Conservation (phyloP, 2,113 vertebrate genomes). For the Rana temporaria region DNA sequence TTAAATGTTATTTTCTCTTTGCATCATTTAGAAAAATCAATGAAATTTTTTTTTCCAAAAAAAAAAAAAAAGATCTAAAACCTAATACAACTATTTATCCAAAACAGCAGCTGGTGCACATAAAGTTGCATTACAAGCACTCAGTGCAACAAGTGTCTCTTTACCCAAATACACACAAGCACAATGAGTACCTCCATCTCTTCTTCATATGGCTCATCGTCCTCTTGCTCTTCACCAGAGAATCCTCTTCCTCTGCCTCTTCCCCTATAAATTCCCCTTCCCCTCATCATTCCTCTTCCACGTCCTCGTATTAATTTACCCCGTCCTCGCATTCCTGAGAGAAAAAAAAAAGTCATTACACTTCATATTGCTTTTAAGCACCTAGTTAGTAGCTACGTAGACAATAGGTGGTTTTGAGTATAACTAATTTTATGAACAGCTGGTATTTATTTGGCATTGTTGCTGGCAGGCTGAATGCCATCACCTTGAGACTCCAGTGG, state of each 20-base stretch:
- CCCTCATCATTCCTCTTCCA: constrained; percentile 68
- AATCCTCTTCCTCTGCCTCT: constrained; percentile 72
- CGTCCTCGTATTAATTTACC: constrained; percentile 82
- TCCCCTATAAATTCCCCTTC: constrained; percentile 64
- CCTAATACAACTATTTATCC: neutral
- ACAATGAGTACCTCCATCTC: constrained; percentile 70
- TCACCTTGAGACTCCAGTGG: too few species aligned
- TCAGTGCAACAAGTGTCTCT: too few species aligned
- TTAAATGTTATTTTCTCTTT: too few species aligned
- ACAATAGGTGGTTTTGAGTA: too few species aligned
- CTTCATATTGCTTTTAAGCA: too few species aligned
- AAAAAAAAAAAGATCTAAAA: neutral
- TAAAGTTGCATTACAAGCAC: too few species aligned
- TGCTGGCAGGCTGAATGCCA: too few species aligned
- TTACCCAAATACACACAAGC: neutral
- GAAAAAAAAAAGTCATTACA: neutral
- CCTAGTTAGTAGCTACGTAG: neutral
- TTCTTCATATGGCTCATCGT: constrained; percentile 76
- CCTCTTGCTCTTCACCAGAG: constrained; percentile 78
- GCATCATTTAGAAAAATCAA: too few species aligned
- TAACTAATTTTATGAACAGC: too few species aligned
- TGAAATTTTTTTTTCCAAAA: too few species aligned
- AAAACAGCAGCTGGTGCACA: neutral
- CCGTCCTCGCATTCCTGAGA: constrained; percentile 79
- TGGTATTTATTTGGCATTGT: too few species aligned